Evolutionary conservation across 2,113 vertebrate genomes (phyloP).

Genomic region (Bambusicola thoracicus): DNA sequence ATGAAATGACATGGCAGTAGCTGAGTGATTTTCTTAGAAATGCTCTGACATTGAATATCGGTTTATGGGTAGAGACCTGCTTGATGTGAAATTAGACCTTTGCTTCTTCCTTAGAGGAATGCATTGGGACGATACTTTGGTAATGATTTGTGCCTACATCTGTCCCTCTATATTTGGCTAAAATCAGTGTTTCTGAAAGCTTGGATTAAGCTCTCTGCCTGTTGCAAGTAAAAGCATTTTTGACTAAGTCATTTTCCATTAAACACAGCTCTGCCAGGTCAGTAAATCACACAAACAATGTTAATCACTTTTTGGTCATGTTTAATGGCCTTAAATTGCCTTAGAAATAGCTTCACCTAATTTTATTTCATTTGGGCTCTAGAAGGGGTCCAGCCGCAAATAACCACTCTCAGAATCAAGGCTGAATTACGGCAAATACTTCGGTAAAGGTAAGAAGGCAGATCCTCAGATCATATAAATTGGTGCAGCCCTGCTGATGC

Average conservation of each 20-base stretch:
- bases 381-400: not conserved
- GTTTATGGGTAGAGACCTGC: not conserved
- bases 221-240: constrained; percentile 29
- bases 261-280: constrained; percentile 21
- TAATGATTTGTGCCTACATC: not conserved
- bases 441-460: not conserved
- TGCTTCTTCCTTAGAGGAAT: not conserved
- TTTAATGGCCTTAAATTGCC: constrained; percentile 40
- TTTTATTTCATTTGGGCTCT: constrained; percentile 37
- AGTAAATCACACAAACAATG: constrained; percentile 65
- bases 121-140: not conserved
- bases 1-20: not conserved
- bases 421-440: constrained; percentile 20
- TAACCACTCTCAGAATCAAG: not conserved
- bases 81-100: not conserved
- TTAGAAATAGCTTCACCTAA: constrained; percentile 39
- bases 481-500: constrained; percentile 9
- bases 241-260: constrained; percentile 31
- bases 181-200: constrained; percentile 1
- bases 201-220: constrained; percentile 18
- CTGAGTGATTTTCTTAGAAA: not conserved
- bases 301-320: constrained; percentile 40
- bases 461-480: constrained; percentile 9
- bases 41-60: not conserved
- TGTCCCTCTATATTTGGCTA: constrained; percentile 16